Evolutionary conservation across 2,113 vertebrate genomes (phyloP).

Genomic region (Ptilorrhoa leucosticta): DNA sequence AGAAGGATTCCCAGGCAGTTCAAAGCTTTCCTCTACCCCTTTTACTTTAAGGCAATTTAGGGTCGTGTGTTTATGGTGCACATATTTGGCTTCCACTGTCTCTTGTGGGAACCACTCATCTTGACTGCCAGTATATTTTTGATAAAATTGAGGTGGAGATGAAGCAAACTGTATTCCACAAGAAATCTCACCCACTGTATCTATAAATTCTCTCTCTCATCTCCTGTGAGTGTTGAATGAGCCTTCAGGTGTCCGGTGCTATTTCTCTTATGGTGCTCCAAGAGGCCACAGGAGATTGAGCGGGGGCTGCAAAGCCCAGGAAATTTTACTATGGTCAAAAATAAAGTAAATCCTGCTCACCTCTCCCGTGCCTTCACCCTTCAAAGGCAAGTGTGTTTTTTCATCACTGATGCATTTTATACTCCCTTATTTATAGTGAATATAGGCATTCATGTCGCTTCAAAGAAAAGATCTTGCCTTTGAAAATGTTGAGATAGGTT

Average conservation of each 20-base stretch:
- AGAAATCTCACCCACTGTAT: not conserved
- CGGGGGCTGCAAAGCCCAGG: not conserved
- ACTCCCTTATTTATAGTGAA: not conserved
- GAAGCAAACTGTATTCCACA: not conserved
- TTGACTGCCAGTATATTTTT: not conserved
- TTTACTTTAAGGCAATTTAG: not conserved
- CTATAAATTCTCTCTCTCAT: slow-evolving; percentile 33
- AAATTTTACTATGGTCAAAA: slow-evolving; percentile 2
- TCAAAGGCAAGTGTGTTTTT: slow-evolving; percentile 17
- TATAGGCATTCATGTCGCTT: not conserved
- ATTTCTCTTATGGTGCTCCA: slow-evolving; percentile 46
- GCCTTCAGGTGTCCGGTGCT: not conserved
- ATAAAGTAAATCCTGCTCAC: not conserved
- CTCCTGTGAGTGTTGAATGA: slow-evolving; percentile 26
- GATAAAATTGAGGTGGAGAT: slow-evolving; percentile 18
- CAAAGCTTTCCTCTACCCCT: not conserved
- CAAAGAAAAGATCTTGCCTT: slow-evolving; percentile 13
- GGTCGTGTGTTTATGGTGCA: not conserved
- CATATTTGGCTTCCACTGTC: not conserved
- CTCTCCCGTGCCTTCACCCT: not conserved
- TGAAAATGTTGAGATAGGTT: not conserved
- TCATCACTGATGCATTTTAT: not conserved
- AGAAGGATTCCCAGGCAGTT: not conserved
- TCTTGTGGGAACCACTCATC: not conserved
- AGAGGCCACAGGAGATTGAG: not conserved